phyloP scores from a whole-genome alignment of 2,888 invertebrate genomes.

The Meta bourneti region DNA sequence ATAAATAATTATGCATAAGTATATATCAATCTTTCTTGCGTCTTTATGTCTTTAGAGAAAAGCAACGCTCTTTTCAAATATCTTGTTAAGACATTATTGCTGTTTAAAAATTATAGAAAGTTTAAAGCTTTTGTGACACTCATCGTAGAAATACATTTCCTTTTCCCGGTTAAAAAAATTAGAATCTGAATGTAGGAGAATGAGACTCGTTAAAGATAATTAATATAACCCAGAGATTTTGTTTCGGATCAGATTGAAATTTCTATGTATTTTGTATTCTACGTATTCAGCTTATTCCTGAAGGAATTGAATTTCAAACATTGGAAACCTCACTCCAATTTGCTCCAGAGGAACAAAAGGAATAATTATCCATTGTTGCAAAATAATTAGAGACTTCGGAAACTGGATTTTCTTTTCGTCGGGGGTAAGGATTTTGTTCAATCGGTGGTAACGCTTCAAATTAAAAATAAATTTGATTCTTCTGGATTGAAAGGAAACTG shows the following conservation, averaged over 20 bases:
- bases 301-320: background rate
- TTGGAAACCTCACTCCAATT: background rate
- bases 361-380: background rate
- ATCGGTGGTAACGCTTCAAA: background rate
- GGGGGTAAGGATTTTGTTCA: background rate
- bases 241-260: background rate
- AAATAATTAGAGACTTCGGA: background rate
- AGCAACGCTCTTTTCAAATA: background rate
- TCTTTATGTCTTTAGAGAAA: background rate
- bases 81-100: background rate
- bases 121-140: background rate
- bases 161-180: background rate
- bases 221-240: background rate
- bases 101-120: background rate
- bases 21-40: background rate
- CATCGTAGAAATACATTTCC: background rate
- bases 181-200: background rate
- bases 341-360: background rate
- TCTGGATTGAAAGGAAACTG: background rate
- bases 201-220: background rate
- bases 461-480: background rate
- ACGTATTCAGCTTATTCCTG: background rate
- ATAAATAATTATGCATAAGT: too few species aligned
- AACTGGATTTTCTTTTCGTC: background rate
- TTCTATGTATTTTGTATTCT: background rate